Percentiles rank a stretch among this genome's conserved stretches.
Evolutionary conservation across 2,888 invertebrate species (phyloP).

Genomic region (Drosophila cracens): DNA sequence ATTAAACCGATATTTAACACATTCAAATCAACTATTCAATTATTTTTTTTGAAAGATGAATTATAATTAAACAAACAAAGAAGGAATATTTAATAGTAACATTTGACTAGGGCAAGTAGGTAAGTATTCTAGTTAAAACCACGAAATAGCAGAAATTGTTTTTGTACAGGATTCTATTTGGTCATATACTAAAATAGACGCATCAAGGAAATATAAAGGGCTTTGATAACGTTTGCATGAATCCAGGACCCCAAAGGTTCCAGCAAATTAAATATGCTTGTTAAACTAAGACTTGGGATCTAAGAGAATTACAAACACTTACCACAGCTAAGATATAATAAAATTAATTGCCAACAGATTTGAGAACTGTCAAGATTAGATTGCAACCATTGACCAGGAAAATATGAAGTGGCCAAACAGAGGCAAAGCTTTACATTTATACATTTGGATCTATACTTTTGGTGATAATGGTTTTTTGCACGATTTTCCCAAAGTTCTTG

Average conservation of each 20-base stretch:
- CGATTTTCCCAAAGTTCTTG: background rate
- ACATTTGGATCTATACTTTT: background rate
- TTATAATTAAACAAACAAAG: background rate
- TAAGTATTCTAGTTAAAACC: no score
- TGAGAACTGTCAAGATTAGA: background rate
- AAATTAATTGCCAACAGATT: background rate
- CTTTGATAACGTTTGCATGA: background rate
- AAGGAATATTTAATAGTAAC: no score
- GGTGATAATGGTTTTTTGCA: background rate
- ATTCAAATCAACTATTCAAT: no score
- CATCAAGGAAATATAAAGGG: fast-evolving
- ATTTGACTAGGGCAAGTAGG: no score
- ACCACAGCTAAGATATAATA: background rate
- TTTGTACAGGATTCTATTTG: no score
- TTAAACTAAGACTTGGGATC: background rate
- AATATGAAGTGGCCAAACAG: background rate
- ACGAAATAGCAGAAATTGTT: background rate
- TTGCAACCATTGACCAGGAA: background rate
- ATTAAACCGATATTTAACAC: no score
- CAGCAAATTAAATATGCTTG: fast-evolving
- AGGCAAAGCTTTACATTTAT: background rate
- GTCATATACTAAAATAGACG: background rate
- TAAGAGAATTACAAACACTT: background rate
- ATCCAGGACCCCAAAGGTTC: no score
- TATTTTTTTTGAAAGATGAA: background rate